A percentile compares a stretch with the other conserved stretches of the same genome.
phyloP scores from a whole-genome alignment of 2,888 invertebrate genomes.

The Sepioteuthis lessoniana region DNA sequence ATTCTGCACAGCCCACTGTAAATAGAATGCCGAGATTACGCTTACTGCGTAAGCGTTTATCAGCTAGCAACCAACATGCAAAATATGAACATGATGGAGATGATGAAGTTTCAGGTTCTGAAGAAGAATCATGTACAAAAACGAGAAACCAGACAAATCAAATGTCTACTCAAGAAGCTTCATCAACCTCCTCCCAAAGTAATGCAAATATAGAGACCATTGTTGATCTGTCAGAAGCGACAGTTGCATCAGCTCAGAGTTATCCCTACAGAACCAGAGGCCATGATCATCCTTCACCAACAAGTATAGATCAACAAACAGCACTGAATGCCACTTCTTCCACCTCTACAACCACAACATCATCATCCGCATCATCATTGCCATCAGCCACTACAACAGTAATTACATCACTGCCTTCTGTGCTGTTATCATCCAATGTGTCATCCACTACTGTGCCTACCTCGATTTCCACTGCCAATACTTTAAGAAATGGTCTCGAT shows the following conservation, averaged over 20 bases:
- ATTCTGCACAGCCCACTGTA: neutral
- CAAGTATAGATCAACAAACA: neutral
- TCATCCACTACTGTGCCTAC: conserved; percentile 50
- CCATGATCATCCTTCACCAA: neutral
- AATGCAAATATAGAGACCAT: neutral
- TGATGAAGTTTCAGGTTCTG: conserved; percentile 47
- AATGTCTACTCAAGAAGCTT: neutral
- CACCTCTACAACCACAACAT: conserved; percentile 2
- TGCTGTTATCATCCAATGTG: conserved; percentile 16
- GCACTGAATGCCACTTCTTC: neutral
- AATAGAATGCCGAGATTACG: neutral
- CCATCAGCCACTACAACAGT: too few species aligned
- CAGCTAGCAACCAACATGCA: conserved; percentile 34
- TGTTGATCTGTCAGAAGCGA: neutral
- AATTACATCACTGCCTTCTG: neutral
- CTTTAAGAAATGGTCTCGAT: conserved; percentile 55
- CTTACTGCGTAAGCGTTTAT: neutral
- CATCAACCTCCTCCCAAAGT: neutral
- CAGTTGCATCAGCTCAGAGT: neutral
- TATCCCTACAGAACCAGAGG: neutral
- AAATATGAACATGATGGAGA: conserved; percentile 42
- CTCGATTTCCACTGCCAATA: conserved; percentile 44
- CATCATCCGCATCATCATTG: neutral
- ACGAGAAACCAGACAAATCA: neutral
- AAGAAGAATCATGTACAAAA: conserved; percentile 35